Evolutionary conservation across 2,797 vertebrate species (phyloP).

Genomic region (Mus caroli): DNA sequence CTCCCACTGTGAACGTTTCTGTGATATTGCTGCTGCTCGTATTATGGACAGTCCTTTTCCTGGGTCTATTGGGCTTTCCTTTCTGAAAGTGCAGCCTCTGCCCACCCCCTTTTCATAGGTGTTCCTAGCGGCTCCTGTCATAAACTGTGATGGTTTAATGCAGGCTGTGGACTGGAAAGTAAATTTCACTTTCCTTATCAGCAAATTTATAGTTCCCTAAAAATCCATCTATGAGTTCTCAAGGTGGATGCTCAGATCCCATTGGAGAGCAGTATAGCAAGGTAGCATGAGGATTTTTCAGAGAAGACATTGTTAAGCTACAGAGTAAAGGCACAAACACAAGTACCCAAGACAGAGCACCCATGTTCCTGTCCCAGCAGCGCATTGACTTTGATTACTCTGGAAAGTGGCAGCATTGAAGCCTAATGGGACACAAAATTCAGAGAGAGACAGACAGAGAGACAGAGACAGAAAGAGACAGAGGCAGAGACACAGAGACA

Average conservation of each 20-base stretch:
- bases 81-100: not conserved
- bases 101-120: not conserved
- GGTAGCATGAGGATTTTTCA: not conserved
- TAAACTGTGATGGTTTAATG: conserved; percentile 2
- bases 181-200: not conserved
- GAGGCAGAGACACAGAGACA: not conserved
- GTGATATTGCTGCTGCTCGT: not conserved
- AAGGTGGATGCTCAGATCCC: not conserved
- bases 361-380: not conserved
- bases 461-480: not conserved
- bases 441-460: not conserved
- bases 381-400: not conserved
- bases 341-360: not conserved
- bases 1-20: not conserved
- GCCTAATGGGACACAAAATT: not conserved
- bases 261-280: not conserved
- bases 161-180: not conserved
- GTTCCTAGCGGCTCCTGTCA: not conserved
- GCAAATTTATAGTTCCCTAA: not conserved
- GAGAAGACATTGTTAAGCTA: not conserved
- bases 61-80: not conserved
- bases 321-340: not conserved
- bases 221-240: not conserved
- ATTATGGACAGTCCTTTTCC: not conserved
- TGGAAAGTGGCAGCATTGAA: not conserved